phyloP scores from a whole-genome alignment of 2,797 vertebrate genomes.

The Microctenopoma stevenorrisi region DNA sequence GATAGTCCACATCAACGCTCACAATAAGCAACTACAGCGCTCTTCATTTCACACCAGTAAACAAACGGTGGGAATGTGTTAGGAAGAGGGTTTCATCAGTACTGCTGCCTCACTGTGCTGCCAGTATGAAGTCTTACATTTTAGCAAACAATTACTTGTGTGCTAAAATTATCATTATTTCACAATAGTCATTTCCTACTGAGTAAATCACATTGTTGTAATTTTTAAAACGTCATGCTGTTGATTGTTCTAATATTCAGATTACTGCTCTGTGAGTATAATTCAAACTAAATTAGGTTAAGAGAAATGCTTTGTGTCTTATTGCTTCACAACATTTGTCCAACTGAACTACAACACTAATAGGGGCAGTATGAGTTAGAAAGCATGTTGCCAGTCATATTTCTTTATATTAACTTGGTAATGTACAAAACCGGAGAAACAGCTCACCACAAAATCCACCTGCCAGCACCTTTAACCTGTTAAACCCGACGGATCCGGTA shows the following conservation, averaged over 20 bases:
- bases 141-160: background rate
- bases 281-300: background rate
- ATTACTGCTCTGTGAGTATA: no score
- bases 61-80: background rate
- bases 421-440: no score
- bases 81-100: conserved; percentile 11
- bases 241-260: no score
- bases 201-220: no score
- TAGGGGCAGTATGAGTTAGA: background rate
- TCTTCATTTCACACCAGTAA: conserved; percentile 19
- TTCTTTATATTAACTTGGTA: no score
- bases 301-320: conserved; percentile 24
- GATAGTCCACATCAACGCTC: conserved; percentile 5
- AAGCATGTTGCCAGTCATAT: no score
- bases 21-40: background rate
- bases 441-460: no score
- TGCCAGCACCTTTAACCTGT: no score
- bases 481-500: no score
- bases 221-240: no score
- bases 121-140: background rate
- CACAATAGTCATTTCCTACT: no score
- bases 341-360: conserved; percentile 12
- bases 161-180: no score
- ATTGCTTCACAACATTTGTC: conserved; percentile 21
- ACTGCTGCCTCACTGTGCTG: conserved; percentile 5